Conservation (phyloP, 2,888 invertebrate genomes). For the Agonum fuliginosum region DNA sequence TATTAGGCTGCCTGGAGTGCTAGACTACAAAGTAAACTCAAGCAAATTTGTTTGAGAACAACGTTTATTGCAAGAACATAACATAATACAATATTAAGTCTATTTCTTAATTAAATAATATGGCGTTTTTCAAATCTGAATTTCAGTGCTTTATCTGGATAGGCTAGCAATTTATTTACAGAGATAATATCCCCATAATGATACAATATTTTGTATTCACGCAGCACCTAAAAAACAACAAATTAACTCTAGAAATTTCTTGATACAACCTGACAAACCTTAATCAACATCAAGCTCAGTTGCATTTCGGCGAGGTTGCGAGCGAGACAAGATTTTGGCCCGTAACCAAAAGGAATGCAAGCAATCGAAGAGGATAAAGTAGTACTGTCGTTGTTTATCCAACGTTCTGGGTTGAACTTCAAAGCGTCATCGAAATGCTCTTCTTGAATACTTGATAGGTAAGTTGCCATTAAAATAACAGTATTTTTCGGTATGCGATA, state of each 20-base stretch:
- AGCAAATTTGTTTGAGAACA: background rate
- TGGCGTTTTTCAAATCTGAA: constrained; percentile 79
- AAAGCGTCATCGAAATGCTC: constrained; percentile 80
- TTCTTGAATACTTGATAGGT: constrained; percentile 78
- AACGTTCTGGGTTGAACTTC: constrained; percentile 79
- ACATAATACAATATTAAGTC: constrained; percentile 13
- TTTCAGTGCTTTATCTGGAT: constrained; percentile 78
- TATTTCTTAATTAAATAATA: background rate
- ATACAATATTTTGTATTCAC: constrained; percentile 79
- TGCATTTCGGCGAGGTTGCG: constrained; percentile 78
- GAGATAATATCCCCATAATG: constrained; percentile 80
- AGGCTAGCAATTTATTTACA: constrained; percentile 76
- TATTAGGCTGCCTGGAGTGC: background rate
- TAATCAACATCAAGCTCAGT: constrained; percentile 76
- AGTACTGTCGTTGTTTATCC: constrained; percentile 73
- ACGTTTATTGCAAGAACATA: constrained; percentile 17
- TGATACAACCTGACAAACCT: constrained; percentile 70
- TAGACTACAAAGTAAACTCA: background rate
- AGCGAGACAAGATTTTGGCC: constrained; percentile 78
- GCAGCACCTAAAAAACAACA: constrained; percentile 73
- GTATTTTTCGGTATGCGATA: constrained; percentile 78
- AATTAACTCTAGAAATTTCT: background rate
- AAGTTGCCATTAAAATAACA: constrained; percentile 79
- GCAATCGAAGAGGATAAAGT: constrained; percentile 73
- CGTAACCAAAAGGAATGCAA: constrained; percentile 80